These are phyloP conservation scores for Drosophila atroscutellata DNA, from an alignment of 2,888 invertebrate genomes.

Conservation along the genomic window DNA sequence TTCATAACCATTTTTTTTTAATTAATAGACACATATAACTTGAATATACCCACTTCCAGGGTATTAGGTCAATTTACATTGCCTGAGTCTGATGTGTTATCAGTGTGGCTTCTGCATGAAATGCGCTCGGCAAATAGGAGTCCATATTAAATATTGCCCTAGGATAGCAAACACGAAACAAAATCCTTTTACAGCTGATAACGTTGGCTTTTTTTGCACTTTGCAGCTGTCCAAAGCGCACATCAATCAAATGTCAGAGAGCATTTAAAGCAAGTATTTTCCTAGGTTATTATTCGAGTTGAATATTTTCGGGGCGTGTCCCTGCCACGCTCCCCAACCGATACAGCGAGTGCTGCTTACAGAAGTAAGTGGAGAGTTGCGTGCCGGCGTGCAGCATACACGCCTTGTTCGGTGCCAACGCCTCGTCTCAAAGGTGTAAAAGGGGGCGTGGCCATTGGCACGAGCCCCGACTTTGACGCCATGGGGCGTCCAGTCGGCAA, in stretches of 20 bases:
- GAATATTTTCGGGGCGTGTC: slow-evolving; percentile 56
- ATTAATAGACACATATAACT: neutral
- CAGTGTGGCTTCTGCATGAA: slow-evolving; percentile 38
- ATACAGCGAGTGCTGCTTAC: slow-evolving; percentile 17
- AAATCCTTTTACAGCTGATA: slow-evolving; percentile 64
- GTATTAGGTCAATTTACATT: slow-evolving; percentile 2
- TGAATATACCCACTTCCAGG: neutral
- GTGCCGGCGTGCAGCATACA: slow-evolving; percentile 63
- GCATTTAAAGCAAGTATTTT: slow-evolving; percentile 67
- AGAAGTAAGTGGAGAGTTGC: slow-evolving; percentile 71
- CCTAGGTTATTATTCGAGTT: slow-evolving; percentile 59
- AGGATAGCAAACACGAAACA: slow-evolving; percentile 71
- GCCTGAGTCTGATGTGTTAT: slow-evolving; percentile 28
- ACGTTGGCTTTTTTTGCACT: slow-evolving; percentile 44
- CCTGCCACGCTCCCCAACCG: slow-evolving; percentile 29
- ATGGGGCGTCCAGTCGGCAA: slow-evolving; percentile 69
- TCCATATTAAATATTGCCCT: slow-evolving; percentile 68
- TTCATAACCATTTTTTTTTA: too few species aligned
- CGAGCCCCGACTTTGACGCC: slow-evolving; percentile 58
- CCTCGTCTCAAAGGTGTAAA: slow-evolving; percentile 68
- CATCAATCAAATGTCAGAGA: slow-evolving; percentile 79
- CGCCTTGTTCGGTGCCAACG: slow-evolving; percentile 54
- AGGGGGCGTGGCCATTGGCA: slow-evolving; percentile 65
- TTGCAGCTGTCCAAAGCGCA: slow-evolving; percentile 67
- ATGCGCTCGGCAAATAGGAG: slow-evolving; percentile 62